Evolutionary conservation across 1,140 invertebrate genomes (phyloP), one percentile per base, ranked within the genome.

Genomic region (Spodoptera frugiperda): DNA sequence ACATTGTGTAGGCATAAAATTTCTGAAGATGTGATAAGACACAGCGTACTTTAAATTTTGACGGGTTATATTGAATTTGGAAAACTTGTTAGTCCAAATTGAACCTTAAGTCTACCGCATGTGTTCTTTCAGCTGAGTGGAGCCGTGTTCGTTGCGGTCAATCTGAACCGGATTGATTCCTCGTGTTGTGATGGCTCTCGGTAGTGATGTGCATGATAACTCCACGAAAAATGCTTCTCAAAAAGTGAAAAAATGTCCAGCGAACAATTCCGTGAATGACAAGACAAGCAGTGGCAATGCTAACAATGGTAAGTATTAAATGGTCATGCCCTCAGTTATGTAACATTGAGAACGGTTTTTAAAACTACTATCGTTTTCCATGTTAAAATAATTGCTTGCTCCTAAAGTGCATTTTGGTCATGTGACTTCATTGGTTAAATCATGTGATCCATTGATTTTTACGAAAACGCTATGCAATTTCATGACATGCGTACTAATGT

Each of bases 181-280:
- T 93, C 92, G 92, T 94, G 91, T 94, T 94, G 93, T 94, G 93
- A 94, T 94, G 94, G 94, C 94, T 91, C 91, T 94, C 84, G 93
- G 93, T 92, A 91, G 93, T 94, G 92, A 94, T 93, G 94, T 94
- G 93, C 94, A 93, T 90, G 91, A 94, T 86, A 94, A 92, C 91
- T 87, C 86, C 83, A 80, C 91, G 65, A 93, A 91, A 92, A 91
- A 89, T 88, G 75, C 86, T 78, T 85, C 92, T 67, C 90, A 93
- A 83, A 94, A 94, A 92, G 92, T 94, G 91, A 94, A 94, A 94
- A 93, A 93, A 91, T 90, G 89, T 77, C 87, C 91, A 78, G 84
- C 86, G 79, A 88, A 76, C 67, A 92, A 80, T 86, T 89, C 89
- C 85, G 84, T 90, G 84, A 92, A 81, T 79, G 91, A 90, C 74